Evolutionary conservation across 53 echinoderm and acorn worm species (phyloP).

Genomic region (Holothuria scabra): DNA sequence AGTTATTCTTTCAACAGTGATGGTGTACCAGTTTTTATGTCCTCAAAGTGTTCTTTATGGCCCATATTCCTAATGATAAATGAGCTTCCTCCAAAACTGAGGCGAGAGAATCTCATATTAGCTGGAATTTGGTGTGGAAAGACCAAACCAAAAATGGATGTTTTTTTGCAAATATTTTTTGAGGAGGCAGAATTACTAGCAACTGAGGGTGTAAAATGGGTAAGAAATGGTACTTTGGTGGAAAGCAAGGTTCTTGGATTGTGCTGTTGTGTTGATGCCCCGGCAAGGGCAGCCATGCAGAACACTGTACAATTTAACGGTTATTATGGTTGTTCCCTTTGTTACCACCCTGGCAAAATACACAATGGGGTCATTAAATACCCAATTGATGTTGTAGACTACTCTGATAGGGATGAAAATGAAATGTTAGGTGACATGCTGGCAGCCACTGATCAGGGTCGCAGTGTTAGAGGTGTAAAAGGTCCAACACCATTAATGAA

Average conservation of each 20-base stretch:
- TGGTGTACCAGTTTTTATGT: constrained; percentile 18
- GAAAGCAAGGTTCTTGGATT: constrained; percentile 56
- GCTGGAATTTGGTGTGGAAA: constrained; percentile 40
- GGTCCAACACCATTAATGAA: constrained; percentile 62
- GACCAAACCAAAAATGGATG: constrained; percentile 18
- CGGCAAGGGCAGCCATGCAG: constrained; percentile 58
- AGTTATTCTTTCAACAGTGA: constrained; percentile 9
- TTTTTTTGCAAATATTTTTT: constrained; percentile 31
- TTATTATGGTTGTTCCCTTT: constrained; percentile 53
- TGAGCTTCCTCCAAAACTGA: constrained; percentile 35
- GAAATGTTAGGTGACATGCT: constrained; percentile 61
- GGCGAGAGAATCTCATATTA: neutral
- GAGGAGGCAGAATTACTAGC: constrained; percentile 30
- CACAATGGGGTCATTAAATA: constrained; percentile 50
- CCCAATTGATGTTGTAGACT: constrained; percentile 61
- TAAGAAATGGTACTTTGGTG: neutral
- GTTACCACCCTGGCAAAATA: constrained; percentile 63
- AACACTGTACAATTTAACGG: constrained; percentile 66
- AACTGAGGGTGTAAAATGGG: constrained; percentile 5
- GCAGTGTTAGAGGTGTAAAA: constrained; percentile 57
- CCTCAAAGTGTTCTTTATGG: constrained; percentile 42
- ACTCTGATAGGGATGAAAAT: constrained; percentile 48
- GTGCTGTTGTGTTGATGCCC: constrained; percentile 65
- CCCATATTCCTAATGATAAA: constrained; percentile 29
- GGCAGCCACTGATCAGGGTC: constrained; percentile 42